A percentile compares a stretch with the other conserved stretches of the same genome.
Evolutionary conservation across 64 coral and sea anemone species (phyloP).

Genomic region (Stylophora pistillata): DNA sequence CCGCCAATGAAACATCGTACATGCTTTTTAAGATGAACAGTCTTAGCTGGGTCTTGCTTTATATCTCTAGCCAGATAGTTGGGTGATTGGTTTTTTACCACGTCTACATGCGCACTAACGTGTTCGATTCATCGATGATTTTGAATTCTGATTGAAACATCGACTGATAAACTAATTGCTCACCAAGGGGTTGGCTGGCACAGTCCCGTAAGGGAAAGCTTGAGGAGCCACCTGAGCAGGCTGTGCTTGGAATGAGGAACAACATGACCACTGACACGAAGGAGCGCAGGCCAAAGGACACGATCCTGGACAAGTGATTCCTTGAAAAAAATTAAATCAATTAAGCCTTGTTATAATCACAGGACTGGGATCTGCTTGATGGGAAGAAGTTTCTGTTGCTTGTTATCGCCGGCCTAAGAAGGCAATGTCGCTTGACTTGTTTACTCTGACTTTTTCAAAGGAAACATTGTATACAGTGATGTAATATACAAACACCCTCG

Average conservation of each 20-base stretch:
- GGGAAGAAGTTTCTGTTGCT: no score
- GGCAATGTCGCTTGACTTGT: no score
- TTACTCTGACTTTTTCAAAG: no score
- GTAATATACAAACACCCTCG: no score
- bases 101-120: background rate
- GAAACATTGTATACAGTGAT: no score
- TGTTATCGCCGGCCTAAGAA: no score
- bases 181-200: constrained; percentile 19
- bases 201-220: constrained; percentile 3
- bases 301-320: background rate
- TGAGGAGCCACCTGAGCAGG: constrained; percentile 5
- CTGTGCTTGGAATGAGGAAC: constrained; percentile 3
- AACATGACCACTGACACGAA: constrained; percentile 21
- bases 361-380: no score
- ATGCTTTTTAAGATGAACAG: no score
- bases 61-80: no score
- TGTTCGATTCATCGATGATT: background rate
- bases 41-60: no score
- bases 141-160: background rate
- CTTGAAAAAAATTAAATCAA: background rate
- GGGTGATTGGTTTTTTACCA: no score
- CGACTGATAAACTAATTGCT: background rate
- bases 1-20: no score
- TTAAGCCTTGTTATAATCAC: background rate
- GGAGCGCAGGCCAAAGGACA: constrained; percentile 44